Evolutionary conservation across 2,797 vertebrate species (phyloP).

Genomic region (Urosaurus nigricauda): DNA sequence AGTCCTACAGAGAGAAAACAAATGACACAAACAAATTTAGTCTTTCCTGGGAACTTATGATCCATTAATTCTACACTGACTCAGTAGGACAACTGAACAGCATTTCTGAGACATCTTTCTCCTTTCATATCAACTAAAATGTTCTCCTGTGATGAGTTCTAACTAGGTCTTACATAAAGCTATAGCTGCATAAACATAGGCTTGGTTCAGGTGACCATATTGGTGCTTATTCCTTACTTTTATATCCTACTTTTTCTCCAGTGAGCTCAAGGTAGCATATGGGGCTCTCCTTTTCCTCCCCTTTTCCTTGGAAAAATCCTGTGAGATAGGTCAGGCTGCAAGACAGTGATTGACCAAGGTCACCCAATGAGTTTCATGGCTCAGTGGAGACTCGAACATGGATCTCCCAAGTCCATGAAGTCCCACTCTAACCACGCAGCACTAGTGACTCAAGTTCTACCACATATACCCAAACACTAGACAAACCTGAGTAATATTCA

Average conservation of each 20-base stretch:
- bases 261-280: too few species aligned
- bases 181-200: not conserved
- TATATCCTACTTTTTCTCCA: too few species aligned
- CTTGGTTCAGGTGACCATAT: not conserved
- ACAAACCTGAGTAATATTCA: not conserved
- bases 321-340: too few species aligned
- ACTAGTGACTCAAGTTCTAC: not conserved
- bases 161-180: not conserved
- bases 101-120: not conserved
- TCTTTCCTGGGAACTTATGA: not conserved
- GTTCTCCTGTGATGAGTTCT: not conserved
- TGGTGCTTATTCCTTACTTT: too few species aligned
- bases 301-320: too few species aligned
- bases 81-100: too few species aligned
- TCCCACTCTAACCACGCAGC: not conserved
- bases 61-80: not conserved
- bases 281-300: too few species aligned
- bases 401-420: not conserved
- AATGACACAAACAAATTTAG: fast-evolving
- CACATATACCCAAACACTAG: not conserved
- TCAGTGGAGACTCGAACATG: too few species aligned
- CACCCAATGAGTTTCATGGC: too few species aligned
- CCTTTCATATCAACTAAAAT: not conserved
- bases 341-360: too few species aligned
- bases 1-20: slow-evolving; percentile 81